Conservation (phyloP, 2,113 vertebrate genomes). For the Eudyptes chrysolophus region DNA sequence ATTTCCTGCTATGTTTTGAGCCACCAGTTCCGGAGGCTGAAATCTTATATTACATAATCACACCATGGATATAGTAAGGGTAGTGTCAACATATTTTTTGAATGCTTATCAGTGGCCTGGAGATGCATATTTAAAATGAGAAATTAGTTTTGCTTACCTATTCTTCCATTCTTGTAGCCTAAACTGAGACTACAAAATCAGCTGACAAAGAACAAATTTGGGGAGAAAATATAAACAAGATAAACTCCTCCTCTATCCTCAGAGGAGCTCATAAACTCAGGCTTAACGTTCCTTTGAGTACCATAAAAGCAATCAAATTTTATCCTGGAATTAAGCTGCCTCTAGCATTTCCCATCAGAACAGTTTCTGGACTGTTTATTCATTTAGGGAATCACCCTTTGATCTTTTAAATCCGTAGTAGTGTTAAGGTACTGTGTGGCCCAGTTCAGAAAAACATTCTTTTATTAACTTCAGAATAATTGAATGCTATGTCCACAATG, state of each 20-base stretch:
- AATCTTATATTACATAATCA: not conserved
- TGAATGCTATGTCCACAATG: not conserved
- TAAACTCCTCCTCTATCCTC: not conserved
- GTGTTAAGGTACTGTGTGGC: not conserved
- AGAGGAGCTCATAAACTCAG: not conserved
- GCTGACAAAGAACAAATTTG: not conserved
- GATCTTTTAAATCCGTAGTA: not conserved
- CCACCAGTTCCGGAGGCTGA: not conserved
- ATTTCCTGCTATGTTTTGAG: not conserved
- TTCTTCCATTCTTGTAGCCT: not conserved
- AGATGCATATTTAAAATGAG: not conserved
- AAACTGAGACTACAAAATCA: not conserved
- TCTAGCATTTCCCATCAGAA: not conserved
- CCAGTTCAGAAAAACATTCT: not conserved
- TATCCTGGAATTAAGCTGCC: not conserved
- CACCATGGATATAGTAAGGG: not conserved
- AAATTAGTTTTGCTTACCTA: not conserved
- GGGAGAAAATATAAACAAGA: not conserved
- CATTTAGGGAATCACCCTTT: not conserved
- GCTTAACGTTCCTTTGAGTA: not conserved
- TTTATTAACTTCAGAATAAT: not conserved
- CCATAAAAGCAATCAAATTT: not conserved
- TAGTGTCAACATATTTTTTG: not conserved
- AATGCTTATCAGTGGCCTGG: not conserved
- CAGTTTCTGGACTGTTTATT: not conserved